These are phyloP conservation scores for Brachylomia viminalis DNA, from an alignment of 2,888 invertebrate species.

Conservation along the genomic window DNA sequence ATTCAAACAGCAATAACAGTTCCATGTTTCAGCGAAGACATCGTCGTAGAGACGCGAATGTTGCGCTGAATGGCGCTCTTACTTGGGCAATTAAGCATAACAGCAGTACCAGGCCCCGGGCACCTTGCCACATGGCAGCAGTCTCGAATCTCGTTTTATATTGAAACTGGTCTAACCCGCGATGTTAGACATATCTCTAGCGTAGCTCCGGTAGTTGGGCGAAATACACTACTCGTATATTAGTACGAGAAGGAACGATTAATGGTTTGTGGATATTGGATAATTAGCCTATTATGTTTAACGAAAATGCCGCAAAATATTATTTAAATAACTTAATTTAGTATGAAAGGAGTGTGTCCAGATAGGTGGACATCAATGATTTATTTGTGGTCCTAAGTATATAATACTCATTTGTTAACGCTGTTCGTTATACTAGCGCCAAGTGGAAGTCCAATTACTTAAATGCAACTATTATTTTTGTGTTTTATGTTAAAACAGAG, in stretches of 20 bases:
- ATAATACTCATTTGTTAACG: neutral
- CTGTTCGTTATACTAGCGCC: neutral
- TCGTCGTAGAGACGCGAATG: slow-evolving; percentile 74
- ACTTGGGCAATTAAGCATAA: slow-evolving; percentile 81
- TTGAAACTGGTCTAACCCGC: slow-evolving; percentile 71
- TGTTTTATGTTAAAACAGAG: neutral
- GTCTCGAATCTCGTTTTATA: slow-evolving; percentile 75
- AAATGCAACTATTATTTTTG: neutral
- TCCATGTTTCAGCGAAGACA: slow-evolving; percentile 74
- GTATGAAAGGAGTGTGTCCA: neutral
- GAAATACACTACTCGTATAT: slow-evolving; percentile 57
- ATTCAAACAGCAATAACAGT: slow-evolving; percentile 69
- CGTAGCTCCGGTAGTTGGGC: slow-evolving; percentile 48
- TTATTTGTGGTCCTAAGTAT: neutral
- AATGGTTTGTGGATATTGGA: slow-evolving; percentile 28
- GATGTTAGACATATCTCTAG: slow-evolving; percentile 65
- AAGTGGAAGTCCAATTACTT: neutral
- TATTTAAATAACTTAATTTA: neutral
- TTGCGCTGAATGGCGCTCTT: slow-evolving; percentile 77
- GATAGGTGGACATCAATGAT: neutral
- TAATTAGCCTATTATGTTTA: neutral
- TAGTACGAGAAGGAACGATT: slow-evolving; percentile 39
- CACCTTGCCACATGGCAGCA: slow-evolving; percentile 84
- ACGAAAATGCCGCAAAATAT: neutral
- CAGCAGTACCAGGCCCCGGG: slow-evolving; percentile 77